These are phyloP conservation scores for Phasia obesa DNA, from an alignment of 2,888 invertebrate species.

Conservation along the genomic window DNA sequence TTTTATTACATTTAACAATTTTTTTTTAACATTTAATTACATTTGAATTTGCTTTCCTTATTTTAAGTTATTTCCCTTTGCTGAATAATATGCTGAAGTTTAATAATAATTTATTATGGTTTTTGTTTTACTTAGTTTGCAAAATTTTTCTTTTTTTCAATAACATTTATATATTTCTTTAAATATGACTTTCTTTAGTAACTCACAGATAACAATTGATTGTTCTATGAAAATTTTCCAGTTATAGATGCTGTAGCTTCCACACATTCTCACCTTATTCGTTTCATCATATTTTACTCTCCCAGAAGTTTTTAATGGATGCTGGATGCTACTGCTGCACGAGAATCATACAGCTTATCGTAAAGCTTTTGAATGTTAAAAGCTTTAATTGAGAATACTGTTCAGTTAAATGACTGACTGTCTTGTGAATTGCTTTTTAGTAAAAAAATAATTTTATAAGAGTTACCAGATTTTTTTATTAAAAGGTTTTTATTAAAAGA, in stretches of 20 bases:
- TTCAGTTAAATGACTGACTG: constrained; percentile 22
- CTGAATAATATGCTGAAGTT: not conserved
- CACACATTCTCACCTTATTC: constrained; percentile 40
- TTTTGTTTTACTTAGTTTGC: constrained; percentile 53
- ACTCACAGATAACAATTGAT: constrained; percentile 69
- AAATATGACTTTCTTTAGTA: constrained; percentile 67
- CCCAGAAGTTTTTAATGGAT: not conserved
- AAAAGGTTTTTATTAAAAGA: not conserved
- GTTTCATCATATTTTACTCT: not conserved
- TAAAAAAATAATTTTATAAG: not conserved
- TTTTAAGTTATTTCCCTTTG: not conserved
- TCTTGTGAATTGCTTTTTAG: constrained; percentile 23
- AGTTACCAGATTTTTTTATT: constrained; percentile 17
- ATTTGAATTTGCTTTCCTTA: not conserved
- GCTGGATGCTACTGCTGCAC: not conserved
- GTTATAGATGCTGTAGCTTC: constrained; percentile 69
- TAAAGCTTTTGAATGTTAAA: constrained; percentile 34
- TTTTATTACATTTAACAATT: not conserved
- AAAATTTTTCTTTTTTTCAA: constrained; percentile 37
- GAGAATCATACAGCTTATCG: not conserved
- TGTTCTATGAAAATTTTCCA: constrained; percentile 66
- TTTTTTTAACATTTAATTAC: not conserved
- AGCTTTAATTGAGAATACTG: constrained; percentile 35
- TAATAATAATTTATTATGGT: not conserved
- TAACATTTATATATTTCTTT: constrained; percentile 57